phyloP scores from a whole-genome alignment of 2,888 invertebrate genomes.

The Leucoma salicis region DNA sequence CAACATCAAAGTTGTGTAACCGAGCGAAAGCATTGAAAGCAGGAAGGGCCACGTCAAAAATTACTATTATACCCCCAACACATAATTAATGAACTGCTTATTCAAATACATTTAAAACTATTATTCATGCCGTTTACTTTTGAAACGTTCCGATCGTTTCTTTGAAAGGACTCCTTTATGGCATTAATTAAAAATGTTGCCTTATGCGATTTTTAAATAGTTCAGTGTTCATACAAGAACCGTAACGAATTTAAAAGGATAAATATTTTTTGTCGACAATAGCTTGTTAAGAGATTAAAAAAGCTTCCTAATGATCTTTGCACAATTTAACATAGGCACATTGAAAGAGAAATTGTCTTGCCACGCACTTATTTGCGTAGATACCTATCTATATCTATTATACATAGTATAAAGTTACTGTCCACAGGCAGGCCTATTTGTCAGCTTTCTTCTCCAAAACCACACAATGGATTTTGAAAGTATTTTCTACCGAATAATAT shows the following conservation, averaged over 20 bases:
- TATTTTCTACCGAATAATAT: no score
- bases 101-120: slow-evolving; percentile 82
- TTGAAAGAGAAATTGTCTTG: slow-evolving; percentile 24
- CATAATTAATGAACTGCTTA: slow-evolving; percentile 81
- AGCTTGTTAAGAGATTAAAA: slow-evolving; percentile 32
- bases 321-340: slow-evolving; percentile 21
- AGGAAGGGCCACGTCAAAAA: slow-evolving; percentile 81
- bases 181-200: slow-evolving; percentile 71
- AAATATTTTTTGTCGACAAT: slow-evolving; percentile 55
- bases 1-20: slow-evolving; percentile 69
- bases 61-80: slow-evolving; percentile 73
- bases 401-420: no score
- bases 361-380: slow-evolving; percentile 12
- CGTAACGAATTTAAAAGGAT: slow-evolving; percentile 52
- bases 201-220: slow-evolving; percentile 66
- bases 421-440: no score
- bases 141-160: slow-evolving; percentile 75
- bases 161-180: slow-evolving; percentile 67
- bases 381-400: no score
- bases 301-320: slow-evolving; percentile 25
- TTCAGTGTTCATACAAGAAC: slow-evolving; percentile 28
- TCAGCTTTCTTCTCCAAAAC: no score
- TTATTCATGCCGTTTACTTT: slow-evolving; percentile 81
- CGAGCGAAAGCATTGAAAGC: slow-evolving; percentile 68
- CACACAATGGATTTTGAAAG: no score